A percentile compares a stretch with the other conserved stretches of the same genome.
Conservation (phyloP, 2,797 vertebrate species). For the Ispidina picta region DNA sequence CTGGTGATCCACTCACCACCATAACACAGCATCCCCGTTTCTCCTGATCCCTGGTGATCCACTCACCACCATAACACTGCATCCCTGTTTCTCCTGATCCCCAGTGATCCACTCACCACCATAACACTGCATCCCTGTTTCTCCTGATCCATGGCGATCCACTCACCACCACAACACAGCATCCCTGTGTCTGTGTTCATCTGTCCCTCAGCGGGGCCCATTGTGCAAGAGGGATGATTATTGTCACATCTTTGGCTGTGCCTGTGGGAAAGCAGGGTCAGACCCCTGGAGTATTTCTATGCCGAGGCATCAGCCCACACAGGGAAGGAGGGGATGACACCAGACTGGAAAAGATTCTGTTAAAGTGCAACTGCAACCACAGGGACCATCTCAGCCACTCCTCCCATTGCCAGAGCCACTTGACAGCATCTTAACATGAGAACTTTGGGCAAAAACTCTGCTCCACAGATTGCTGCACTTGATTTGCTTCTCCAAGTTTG, state of each 20-base stretch:
- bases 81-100: background rate
- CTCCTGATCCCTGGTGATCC: background rate
- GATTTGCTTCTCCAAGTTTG: background rate
- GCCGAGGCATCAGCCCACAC: background rate
- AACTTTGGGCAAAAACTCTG: background rate
- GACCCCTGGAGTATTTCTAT: background rate
- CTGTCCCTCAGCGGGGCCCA: background rate
- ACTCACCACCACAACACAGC: background rate
- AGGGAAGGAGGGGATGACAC: background rate
- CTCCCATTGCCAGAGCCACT: background rate
- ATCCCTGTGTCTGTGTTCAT: background rate
- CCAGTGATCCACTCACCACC: too few species aligned
- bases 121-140: too few species aligned
- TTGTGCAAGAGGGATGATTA: background rate
- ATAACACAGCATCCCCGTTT: background rate
- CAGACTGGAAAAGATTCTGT: background rate
- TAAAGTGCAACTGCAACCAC: background rate
- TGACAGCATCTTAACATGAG: constrained; percentile 19
- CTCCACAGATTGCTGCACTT: background rate
- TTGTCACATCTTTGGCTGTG: background rate
- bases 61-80: too few species aligned
- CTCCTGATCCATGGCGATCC: background rate
- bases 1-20: background rate
- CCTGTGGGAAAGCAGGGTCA: background rate
- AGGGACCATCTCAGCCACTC: background rate